phyloP scores from a whole-genome alignment of 2,888 invertebrate species.

The Drosophila rubida region DNA sequence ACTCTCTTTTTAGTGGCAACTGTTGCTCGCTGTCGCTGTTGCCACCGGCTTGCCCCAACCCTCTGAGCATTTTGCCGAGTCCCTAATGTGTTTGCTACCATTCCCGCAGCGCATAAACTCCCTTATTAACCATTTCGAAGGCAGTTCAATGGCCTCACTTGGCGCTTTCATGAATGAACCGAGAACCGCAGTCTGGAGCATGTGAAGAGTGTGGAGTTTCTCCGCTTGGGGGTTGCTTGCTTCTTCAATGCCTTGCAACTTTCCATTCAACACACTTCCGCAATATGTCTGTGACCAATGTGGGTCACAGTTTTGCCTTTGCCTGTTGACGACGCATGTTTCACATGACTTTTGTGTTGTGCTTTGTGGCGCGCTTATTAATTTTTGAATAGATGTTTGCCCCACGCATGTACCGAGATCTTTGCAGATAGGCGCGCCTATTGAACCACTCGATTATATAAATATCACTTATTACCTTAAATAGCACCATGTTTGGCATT shows the following conservation, averaged over 20 bases:
- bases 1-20: slow-evolving; percentile 46
- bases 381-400: slow-evolving; percentile 25
- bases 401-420: not conserved
- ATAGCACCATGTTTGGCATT: slow-evolving; percentile 1
- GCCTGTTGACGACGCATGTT: slow-evolving; percentile 11
- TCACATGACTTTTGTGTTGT: slow-evolving; percentile 6
- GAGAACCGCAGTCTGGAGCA: not conserved
- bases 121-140: slow-evolving; percentile 66
- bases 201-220: slow-evolving; percentile 8
- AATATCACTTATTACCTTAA: slow-evolving; percentile 18
- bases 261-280: slow-evolving; percentile 57
- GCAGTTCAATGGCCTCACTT: slow-evolving; percentile 71
- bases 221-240: slow-evolving; percentile 17
- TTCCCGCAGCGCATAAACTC: slow-evolving; percentile 8
- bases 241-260: slow-evolving; percentile 6
- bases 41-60: slow-evolving; percentile 4
- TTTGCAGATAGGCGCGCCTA: not conserved
- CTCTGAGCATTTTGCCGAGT: not conserved
- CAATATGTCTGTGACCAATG: slow-evolving; percentile 29
- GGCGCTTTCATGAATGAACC: slow-evolving; percentile 69
- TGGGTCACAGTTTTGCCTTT: slow-evolving; percentile 39
- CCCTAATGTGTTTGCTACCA: not conserved
- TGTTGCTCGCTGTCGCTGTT: slow-evolving; percentile 54
- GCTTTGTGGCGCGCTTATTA: slow-evolving; percentile 16
- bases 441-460: not conserved